Evolutionary conservation across 2,797 vertebrate genomes (phyloP).

Genomic region (Trachops cirrhosus): DNA sequence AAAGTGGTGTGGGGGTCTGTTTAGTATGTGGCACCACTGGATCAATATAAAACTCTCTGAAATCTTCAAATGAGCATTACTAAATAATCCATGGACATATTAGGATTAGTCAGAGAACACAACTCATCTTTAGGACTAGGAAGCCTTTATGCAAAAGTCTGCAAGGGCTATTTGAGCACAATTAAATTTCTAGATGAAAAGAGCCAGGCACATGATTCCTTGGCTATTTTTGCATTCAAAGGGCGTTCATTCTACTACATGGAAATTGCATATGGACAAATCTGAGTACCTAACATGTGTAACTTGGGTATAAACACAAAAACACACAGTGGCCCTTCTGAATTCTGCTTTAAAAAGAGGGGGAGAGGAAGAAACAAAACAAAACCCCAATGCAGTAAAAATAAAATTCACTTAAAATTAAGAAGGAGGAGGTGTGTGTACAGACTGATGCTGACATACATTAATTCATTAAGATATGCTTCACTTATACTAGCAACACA

Average conservation of each 20-base stretch:
- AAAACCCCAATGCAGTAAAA: background rate
- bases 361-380: background rate
- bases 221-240: constrained; percentile 70
- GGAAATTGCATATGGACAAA: constrained; percentile 37
- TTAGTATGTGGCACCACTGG: constrained; percentile 73
- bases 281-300: background rate
- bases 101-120: constrained; percentile 75
- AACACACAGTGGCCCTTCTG: background rate
- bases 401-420: constrained; percentile 17
- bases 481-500: background rate
- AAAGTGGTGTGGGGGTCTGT: constrained; percentile 77
- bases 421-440: background rate
- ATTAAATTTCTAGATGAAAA: constrained; percentile 76
- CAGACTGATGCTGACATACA: background rate
- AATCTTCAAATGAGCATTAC: constrained; percentile 82
- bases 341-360: background rate
- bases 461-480: background rate
- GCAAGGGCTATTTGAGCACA: constrained; percentile 58
- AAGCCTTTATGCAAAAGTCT: constrained; percentile 73
- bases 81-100: constrained; percentile 80
- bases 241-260: constrained; percentile 62
- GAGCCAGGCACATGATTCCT: constrained; percentile 59
- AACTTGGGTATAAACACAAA: background rate
- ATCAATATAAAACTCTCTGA: constrained; percentile 83
- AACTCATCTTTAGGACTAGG: constrained; percentile 60